Conservation (phyloP, 1,140 invertebrate genomes). For the Temnothorax longispinosus region DNA sequence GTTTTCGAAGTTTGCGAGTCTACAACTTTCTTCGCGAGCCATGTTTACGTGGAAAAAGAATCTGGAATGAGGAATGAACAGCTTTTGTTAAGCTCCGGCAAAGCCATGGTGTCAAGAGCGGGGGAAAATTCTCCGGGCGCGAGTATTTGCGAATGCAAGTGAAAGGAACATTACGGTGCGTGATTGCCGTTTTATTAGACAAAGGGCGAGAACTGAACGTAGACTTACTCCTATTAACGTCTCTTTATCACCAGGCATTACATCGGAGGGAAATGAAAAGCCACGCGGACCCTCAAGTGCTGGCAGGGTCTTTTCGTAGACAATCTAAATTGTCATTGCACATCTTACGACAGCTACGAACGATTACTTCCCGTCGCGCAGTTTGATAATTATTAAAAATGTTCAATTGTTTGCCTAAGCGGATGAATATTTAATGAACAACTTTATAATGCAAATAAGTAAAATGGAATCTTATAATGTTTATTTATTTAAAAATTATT, state of each 20-base stretch:
- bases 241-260: slow-evolving; percentile 66
- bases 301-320: slow-evolving; percentile 54
- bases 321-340: slow-evolving; percentile 60
- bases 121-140: slow-evolving; percentile 36
- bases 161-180: slow-evolving; percentile 63
- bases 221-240: slow-evolving; percentile 66
- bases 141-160: slow-evolving; percentile 65
- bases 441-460: slow-evolving; percentile 1
- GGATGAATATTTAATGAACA: slow-evolving; percentile 51
- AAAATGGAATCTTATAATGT: not conserved
- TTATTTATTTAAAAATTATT: slow-evolving; percentile 17
- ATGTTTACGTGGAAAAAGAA: slow-evolving; percentile 52
- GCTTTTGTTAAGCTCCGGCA: slow-evolving; percentile 60
- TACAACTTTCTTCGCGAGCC: slow-evolving; percentile 9
- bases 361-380: slow-evolving; percentile 53
- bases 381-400: slow-evolving; percentile 52
- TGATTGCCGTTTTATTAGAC: slow-evolving; percentile 75
- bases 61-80: slow-evolving; percentile 63
- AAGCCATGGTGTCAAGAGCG: slow-evolving; percentile 60
- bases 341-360: slow-evolving; percentile 57
- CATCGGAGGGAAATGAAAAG: slow-evolving; percentile 69
- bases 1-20: slow-evolving; percentile 10
- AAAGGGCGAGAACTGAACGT: slow-evolving; percentile 58
- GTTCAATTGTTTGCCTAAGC: slow-evolving; percentile 37
- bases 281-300: slow-evolving; percentile 53